These are phyloP conservation scores for Scartelaos histophorus DNA, from an alignment of 2,113 vertebrate species.

Conservation along the genomic window DNA sequence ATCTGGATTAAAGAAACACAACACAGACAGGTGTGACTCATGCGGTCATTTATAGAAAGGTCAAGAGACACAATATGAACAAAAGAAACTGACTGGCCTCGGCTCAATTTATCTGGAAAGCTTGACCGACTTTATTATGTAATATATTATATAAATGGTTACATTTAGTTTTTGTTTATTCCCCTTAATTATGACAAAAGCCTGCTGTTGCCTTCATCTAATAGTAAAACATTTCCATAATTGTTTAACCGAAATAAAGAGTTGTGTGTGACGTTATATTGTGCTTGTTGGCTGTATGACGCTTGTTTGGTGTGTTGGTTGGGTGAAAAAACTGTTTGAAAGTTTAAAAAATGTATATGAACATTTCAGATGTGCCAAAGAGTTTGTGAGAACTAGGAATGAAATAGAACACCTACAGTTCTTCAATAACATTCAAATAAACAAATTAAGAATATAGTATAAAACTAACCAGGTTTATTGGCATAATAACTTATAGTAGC, in stretches of 20 bases:
- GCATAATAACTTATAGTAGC: too few species aligned
- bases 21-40: conserved; percentile 2
- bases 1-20: background rate
- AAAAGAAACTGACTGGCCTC: background rate
- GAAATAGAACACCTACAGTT: background rate
- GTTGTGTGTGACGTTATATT: background rate
- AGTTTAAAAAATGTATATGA: too few species aligned
- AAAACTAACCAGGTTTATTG: too few species aligned
- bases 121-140: background rate
- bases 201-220: background rate
- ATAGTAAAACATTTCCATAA: background rate
- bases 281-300: background rate
- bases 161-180: background rate
- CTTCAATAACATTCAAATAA: too few species aligned
- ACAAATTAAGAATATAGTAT: too few species aligned
- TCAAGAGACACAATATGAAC: background rate
- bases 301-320: background rate
- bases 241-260: background rate
- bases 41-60: background rate
- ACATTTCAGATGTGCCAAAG: too few species aligned
- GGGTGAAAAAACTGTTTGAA: too few species aligned
- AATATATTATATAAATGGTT: background rate
- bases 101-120: background rate
- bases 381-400: background rate
- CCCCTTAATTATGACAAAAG: background rate